Base-by-base conservation (phyloP, 2,113 vertebrate species). In the Clinocottus analis region DNA sequence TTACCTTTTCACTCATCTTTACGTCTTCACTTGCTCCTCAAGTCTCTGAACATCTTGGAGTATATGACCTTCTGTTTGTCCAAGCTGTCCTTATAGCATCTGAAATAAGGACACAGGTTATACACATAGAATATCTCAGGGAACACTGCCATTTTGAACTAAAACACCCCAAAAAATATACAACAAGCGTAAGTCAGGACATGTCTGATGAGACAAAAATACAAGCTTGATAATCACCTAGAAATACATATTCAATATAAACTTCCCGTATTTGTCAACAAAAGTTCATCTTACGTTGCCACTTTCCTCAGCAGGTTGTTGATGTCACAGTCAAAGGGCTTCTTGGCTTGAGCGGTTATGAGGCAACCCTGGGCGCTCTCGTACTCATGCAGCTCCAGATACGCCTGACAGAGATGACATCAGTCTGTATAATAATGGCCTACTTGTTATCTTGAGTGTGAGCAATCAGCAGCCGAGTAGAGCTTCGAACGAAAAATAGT, bases 251-350 rank as follows among this genome's bases (percentile, higher is more conserved):
- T 19, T 51, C 31, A 56, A 19, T 66, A 6, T 27, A 31, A 71
- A 68, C 14, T 2, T 16, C 31, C 2, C 23, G 23, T 75, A 56
- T 14, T 19, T 73, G 55, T 21, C 13, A 33, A 31, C 35, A 29
- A 21, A 63, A 17, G 12, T 58, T 29, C n/a, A 12, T 51, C 95
- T 95, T 87, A 98, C 98, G 90, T 89, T 29, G 94, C 92, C 78
- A 96, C 81, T 79, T 95, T 97, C 75, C 87, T 96, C 85, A 99
- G 94, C 27, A 96, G 95, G 0, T 92, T 94, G 90, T 96, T 99
- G 83, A 99, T 97, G 75, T 97, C 96, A 0, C 64, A 83, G 83
- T 98, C 97, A 43, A 97, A 97, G 0, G 98, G 98, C 68, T 96
- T 94, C 31, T 93, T 88, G 4, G 72, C 88, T 67, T 97, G 98